Evolutionary conservation across 2,888 invertebrate species (phyloP).

Genomic region (Nemoura dubitans): DNA sequence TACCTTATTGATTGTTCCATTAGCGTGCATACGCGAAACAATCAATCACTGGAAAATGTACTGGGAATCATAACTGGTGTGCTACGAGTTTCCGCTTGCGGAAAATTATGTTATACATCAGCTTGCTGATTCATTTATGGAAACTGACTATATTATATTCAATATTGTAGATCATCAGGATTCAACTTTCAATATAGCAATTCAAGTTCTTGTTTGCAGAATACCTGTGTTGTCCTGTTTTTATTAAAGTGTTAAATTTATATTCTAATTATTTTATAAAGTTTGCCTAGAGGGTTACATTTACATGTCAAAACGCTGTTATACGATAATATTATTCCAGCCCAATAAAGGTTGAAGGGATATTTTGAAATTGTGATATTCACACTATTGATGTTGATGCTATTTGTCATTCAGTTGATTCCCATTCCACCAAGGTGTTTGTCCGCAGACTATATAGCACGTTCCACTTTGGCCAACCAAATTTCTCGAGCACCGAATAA

Average conservation of each 20-base stretch:
- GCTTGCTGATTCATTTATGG: neutral
- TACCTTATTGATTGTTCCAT: slow-evolving; percentile 12
- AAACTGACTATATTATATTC: neutral
- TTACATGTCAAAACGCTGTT: neutral
- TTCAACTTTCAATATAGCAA: neutral
- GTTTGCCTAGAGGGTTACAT: neutral
- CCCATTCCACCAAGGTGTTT: too few species aligned
- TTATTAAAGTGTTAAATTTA: neutral
- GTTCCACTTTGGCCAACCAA: too few species aligned
- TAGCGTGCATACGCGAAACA: neutral
- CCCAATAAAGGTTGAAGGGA: neutral
- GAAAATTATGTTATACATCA: neutral
- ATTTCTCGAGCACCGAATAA: neutral
- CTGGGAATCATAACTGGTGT: neutral
- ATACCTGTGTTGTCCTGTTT: too few species aligned
- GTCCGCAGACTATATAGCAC: too few species aligned
- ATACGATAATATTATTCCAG: neutral
- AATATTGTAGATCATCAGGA: neutral
- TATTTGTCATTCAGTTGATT: neutral
- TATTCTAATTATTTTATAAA: neutral
- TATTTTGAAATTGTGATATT: neutral
- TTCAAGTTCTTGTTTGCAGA: neutral
- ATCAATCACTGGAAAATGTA: neutral
- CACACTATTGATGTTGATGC: neutral
- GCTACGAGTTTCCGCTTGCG: neutral